Evolutionary conservation across 2,113 vertebrate species (phyloP).

Genomic region (human (Homo sapiens)): GRCh38 chr2:113919001-113919500

Average conservation of each 20-base stretch:
- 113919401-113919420: not conserved
- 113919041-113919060: not conserved
- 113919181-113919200: not conserved
- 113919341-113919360: not conserved
- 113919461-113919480: not conserved
- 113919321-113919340: not conserved
- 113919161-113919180: not conserved
- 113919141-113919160: not conserved
- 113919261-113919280: conserved; percentile 14
- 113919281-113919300: not conserved
- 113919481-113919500: not conserved
- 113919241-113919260: not conserved
- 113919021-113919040: not conserved
- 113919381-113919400: not conserved
- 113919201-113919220: not conserved
- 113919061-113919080: not conserved
- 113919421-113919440: not conserved
- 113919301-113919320: not conserved
- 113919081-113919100: no score
- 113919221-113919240: not conserved
- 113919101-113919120: conserved; percentile 24
- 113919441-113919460: not conserved
- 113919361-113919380: not conserved
- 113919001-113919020: not conserved
- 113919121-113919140: not conserved